Evolutionary conservation across 2,888 invertebrate species (phyloP), one percentile per base, ranked within the genome.

Genomic region (Folsomia manolachei): DNA sequence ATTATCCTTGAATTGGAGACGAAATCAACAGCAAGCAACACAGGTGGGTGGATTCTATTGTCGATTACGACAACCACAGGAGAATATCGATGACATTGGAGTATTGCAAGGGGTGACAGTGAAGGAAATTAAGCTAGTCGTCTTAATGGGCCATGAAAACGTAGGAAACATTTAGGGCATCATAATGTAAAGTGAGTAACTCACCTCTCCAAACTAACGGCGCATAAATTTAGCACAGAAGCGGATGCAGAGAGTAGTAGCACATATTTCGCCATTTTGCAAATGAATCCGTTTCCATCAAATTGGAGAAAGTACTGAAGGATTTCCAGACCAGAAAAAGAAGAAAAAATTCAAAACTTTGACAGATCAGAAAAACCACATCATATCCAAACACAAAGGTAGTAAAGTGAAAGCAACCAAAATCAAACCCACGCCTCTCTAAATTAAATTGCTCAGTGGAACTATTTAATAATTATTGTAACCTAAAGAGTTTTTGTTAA

Each of bases 151-250:
- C 24, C 18, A 24, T 63, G 18, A 24, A 63, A 11, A 24, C 25
- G 9, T 63, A 14, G 23, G 63, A 39, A 14, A 14, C n/a, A n/a
- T n/a, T n/a, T n/a, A n/a, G n/a, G n/a, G n/a, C n/a, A n/a, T n/a
- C n/a, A n/a, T n/a, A n/a, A n/a, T n/a, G n/a, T n/a, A n/a, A n/a
- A n/a, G n/a, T n/a, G n/a, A n/a, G n/a, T n/a, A 7, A n/a, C 61
- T 82, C 80, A 86, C 86, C 87, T 85, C 82, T 87, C 87, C 1
- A 86, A 80, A 56, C 85, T 86, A 71, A 87, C 85, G 1, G 86
- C 85, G 27, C 85, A 83, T 9, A 87, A 82, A 76, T 87, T 87
- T 52, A 86, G 83, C 1, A 86, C 85, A 14, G 86, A 86, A 0
- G 85, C 85, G 2, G 84, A 83, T 1, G 85, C 86, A 0, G 86